Percentiles rank a stretch among this genome's conserved stretches.
These are phyloP conservation scores for Emys orbicularis DNA, from an alignment of 2,797 vertebrate genomes.

Conservation along the genomic window DNA sequence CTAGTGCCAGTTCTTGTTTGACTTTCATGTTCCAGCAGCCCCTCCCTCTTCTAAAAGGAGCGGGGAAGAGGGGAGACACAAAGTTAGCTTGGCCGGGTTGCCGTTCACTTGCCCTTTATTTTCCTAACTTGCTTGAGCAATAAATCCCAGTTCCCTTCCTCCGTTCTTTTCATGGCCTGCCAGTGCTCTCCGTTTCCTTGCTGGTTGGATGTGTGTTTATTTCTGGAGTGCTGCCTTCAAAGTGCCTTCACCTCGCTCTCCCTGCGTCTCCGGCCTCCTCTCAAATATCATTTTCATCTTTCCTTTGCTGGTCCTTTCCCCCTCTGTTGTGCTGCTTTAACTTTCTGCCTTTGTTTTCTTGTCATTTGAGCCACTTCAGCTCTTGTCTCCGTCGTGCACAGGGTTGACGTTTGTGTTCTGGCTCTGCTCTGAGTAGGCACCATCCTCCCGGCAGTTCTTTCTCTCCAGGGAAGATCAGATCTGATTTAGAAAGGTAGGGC, in stretches of 20 bases:
- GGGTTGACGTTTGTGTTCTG: fast-evolving
- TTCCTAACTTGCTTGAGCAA: constrained; percentile 47
- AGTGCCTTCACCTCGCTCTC: background rate
- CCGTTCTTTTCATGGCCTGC: constrained; percentile 30
- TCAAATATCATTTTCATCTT: background rate
- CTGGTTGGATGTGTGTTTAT: background rate
- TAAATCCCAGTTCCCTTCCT: constrained; percentile 31
- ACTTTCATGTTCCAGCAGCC: background rate
- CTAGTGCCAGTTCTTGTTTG: background rate
- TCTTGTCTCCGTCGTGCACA: background rate
- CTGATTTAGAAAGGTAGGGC: background rate
- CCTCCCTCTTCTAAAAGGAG: background rate
- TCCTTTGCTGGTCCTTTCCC: background rate
- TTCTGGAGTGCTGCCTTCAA: background rate
- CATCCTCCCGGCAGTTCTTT: fast-evolving
- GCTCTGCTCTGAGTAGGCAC: fast-evolving
- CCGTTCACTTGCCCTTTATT: constrained; percentile 32
- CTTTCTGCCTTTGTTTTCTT: background rate
- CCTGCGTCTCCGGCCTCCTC: background rate
- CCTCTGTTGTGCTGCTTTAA: background rate
- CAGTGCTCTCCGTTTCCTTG: constrained; percentile 7
- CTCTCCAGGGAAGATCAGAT: fast-evolving
- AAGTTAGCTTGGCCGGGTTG: constrained; percentile 11
- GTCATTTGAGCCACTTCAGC: fast-evolving
- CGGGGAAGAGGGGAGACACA: background rate